Evolutionary conservation across 2,888 invertebrate genomes (phyloP), one percentile per base, ranked within the genome.

Genomic region (Metallyticus violacea): DNA sequence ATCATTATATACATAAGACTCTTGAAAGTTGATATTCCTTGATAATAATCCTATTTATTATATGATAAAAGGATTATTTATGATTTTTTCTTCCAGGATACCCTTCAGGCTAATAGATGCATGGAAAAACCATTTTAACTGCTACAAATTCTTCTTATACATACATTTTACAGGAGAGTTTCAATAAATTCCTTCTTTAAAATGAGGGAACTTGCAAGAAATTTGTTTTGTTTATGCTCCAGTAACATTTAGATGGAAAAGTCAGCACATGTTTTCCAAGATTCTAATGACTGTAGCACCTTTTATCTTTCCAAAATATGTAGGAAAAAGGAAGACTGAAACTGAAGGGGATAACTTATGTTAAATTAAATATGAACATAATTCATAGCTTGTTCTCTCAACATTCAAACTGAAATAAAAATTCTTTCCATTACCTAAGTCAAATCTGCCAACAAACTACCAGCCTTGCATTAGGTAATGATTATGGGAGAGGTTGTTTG

Each of bases 401-500:
- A 26, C 26, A 6, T 28, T 84, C 85, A 82, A 81, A 85, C 80
- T 85, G 81, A 79, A 76, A 85, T 85, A 81, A 85, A 79, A 85
- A 82, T 62, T 62, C 15, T 62, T 62, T 62, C 15, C 40, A 62
- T 62, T 4, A 62, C 5, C 15, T 62, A 62, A 62, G 15, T 4
- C 40, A 62, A 62, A 15, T 62, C 22, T 15, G 40, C 15, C 22
- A 62, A 62, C 2, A 30, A 40, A 40, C 6, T 3, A 40, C 40
- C 40, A 40, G 40, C 7, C 15, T 40, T 62, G 40, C 40, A 62
- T 6, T 62, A 15, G 15, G 89, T 90, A 90, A 91, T 90, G 91
- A 91, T 91, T 90, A 90, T 90, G 90, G 90, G 90, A 91, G 91
- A 89, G 89, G 89, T 90, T 86, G 89, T 89, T 90, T 90, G 90